phyloP scores from a whole-genome alignment of 2,113 vertebrate species.

The Osmerus eperlanus region DNA sequence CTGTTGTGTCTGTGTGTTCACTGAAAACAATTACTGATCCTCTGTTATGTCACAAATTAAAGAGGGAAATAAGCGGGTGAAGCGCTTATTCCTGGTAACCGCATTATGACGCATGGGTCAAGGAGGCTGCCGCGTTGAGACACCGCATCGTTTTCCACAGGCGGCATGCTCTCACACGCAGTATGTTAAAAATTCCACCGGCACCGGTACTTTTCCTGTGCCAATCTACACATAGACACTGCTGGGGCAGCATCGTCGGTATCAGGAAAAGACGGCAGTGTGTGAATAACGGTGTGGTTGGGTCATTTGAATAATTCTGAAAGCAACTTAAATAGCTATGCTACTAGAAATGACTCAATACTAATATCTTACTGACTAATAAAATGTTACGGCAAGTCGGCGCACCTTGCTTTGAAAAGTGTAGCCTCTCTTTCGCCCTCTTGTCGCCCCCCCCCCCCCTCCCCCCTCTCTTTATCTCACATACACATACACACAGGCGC shows the following conservation, averaged over 20 bases:
- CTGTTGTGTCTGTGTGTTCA: conserved; percentile 22
- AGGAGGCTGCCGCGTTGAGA: conserved; percentile 45
- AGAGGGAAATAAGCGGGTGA: conserved; percentile 61
- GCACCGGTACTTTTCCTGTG: conserved; percentile 5
- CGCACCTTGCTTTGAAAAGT: too few relatives aligned
- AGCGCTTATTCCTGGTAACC: conserved; percentile 71
- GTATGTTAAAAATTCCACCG: not conserved
- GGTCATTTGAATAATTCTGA: too few relatives aligned
- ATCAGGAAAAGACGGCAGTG: too few relatives aligned
- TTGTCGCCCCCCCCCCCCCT: not conserved
- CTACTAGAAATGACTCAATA: too few relatives aligned
- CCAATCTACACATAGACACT: not conserved
- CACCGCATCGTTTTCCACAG: conserved; percentile 30
- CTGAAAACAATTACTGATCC: conserved; percentile 40
- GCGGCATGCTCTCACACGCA: conserved; percentile 4
- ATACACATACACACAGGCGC: not conserved
- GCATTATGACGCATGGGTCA: conserved; percentile 79
- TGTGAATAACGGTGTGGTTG: too few relatives aligned
- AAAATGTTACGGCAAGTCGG: too few relatives aligned
- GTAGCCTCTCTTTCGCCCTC: too few relatives aligned
- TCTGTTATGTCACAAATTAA: conserved; percentile 69
- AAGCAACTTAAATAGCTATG: too few relatives aligned
- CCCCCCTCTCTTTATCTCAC: not conserved
- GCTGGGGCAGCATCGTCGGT: too few relatives aligned
- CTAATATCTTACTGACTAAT: too few relatives aligned